Base-by-base conservation (phyloP, 1,140 invertebrate species). In the Colletes gigas region DNA sequence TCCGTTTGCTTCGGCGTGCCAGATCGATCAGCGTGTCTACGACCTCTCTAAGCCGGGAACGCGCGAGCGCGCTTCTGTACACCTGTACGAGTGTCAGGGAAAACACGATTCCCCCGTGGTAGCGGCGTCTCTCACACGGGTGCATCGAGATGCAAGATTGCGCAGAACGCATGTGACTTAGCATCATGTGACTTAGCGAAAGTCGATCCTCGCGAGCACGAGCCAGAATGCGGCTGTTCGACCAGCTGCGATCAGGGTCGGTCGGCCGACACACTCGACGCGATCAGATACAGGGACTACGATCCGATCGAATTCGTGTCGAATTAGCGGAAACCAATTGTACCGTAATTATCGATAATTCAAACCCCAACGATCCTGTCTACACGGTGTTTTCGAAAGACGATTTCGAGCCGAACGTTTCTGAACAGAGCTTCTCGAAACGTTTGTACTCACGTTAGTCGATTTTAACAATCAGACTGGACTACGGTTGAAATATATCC, bases 91-190 rank as follows among this genome's bases (percentile, higher is more conserved):
- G 44, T 76, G 62, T 68, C 83, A 70, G 55, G 60, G 66, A 82
- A 82, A 86, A 82, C 62, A 75, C 69, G 83, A 82, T 85, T 82
- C 83, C 19, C 30, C 71, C 60, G n/a, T 57, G 52, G 82, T 73
- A 71, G 60, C 50, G 70, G 55, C 66, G 83, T 81, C 71, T 71
- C 44, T 73, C 77, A 39, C 72, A 21, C 55, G 63, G 41, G 66
- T 78, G 73, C 83, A 75, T 78, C 79, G 50, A 72, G 85, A 84
- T 83, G 75, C 75, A 76, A 67, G 82, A 84, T 88, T 89, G 87
- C 87, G 83, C 87, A 88, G 88, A 87, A 75, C 77, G 83, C 87
- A 81, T 81, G 82, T 76, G 87, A 88, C 85, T 86, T 72, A 78
- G 83, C 73, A 17, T 75, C 86, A 80, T 82, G 83, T 75, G 87